These are phyloP conservation scores for Aplysina aerophoba DNA, from an alignment of 37 sponge, comb jelly and placozoan genomes.

Conservation along the genomic window DNA sequence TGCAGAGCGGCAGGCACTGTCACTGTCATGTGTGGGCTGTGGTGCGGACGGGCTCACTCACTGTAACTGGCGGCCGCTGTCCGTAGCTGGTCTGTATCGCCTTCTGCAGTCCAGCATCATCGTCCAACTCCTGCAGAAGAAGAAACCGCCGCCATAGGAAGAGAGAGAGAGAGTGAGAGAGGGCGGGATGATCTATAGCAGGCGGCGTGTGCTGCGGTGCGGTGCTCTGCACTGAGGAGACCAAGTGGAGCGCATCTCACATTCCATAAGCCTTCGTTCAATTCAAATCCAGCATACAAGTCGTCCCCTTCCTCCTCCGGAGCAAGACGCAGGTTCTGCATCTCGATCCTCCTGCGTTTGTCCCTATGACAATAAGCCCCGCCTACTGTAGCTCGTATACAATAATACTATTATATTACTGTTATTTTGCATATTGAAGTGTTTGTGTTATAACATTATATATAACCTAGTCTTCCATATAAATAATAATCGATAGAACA, in stretches of 20 bases:
- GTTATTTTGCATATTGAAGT: too few relatives aligned
- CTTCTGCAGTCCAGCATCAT: constrained; percentile 89
- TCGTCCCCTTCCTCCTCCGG: constrained; percentile 87
- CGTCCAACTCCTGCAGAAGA: constrained; percentile 72
- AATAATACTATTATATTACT: too few relatives aligned
- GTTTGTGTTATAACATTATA: too few relatives aligned
- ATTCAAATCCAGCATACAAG: constrained; percentile 85
- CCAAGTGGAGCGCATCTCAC: constrained; percentile 37
- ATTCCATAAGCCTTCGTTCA: constrained; percentile 50
- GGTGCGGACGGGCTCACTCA: too few relatives aligned
- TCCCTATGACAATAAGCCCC: too few relatives aligned
- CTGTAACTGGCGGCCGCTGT: constrained; percentile 78
- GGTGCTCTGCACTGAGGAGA: neutral
- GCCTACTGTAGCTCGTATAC: too few relatives aligned
- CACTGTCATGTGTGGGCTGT: too few relatives aligned
- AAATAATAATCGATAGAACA: too few relatives aligned
- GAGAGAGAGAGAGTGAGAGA: neutral
- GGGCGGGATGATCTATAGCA: too few relatives aligned
- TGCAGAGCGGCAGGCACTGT: neutral
- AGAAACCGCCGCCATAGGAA: neutral
- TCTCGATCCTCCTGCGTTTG: neutral
- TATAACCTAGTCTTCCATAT: too few relatives aligned
- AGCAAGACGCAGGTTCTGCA: constrained; percentile 80
- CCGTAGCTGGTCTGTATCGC: constrained; percentile 92
- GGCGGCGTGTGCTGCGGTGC: neutral